Conservation (phyloP, 2,113 vertebrate species). For the Chlorocebus sabaeus region DNA sequence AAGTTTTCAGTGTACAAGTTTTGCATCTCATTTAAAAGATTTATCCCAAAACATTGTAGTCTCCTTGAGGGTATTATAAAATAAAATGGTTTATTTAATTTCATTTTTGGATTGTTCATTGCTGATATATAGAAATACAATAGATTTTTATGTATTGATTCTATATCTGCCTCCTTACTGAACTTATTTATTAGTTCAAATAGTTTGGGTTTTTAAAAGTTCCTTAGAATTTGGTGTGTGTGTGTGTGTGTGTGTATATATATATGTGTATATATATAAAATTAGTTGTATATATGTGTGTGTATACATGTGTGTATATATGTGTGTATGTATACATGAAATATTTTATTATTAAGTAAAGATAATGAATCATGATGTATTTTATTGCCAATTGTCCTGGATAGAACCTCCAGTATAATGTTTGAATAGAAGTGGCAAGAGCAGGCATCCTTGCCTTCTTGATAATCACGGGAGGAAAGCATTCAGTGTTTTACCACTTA, state of each 20-base stretch:
- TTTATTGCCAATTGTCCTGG: not conserved
- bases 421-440: not conserved
- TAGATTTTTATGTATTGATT: not conserved
- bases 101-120: too few species aligned
- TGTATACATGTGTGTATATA: too few species aligned
- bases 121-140: too few species aligned
- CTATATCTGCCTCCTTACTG: not conserved
- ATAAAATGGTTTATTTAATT: too few species aligned
- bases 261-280: too few species aligned
- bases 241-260: too few species aligned
- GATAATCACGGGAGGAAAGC: not conserved
- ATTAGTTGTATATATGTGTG: too few species aligned
- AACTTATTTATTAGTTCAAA: not conserved
- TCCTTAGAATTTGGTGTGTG: not conserved
- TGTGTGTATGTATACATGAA: not conserved
- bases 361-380: not conserved
- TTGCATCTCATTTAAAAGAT: not conserved
- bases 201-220: not conserved
- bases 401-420: not conserved
- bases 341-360: not conserved
- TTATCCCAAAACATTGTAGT: not conserved
- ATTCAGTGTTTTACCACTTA: not conserved
- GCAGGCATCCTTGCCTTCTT: not conserved
- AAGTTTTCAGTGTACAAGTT: not conserved
- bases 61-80: not conserved